Evolutionary conservation across 2,113 vertebrate genomes (phyloP).

Genomic region (Xerus inauris): DNA sequence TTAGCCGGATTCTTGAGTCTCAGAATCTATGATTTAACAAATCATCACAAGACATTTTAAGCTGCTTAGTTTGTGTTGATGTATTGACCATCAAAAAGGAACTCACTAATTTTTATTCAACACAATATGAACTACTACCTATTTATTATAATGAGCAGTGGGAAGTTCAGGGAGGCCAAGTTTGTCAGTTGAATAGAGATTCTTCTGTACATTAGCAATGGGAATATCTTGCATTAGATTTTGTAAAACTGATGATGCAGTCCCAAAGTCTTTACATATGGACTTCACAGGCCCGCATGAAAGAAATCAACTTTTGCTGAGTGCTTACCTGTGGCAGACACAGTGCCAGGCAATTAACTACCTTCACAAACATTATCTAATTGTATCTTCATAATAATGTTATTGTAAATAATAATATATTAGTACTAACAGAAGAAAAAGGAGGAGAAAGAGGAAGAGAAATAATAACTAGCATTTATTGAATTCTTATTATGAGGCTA

Average conservation of each 20-base stretch:
- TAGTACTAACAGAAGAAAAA: background rate
- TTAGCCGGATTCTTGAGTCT: background rate
- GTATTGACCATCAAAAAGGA: background rate
- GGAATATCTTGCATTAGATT: background rate
- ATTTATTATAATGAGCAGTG: background rate
- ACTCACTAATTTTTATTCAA: background rate
- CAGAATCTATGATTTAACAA: background rate
- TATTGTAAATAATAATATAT: background rate
- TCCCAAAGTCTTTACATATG: background rate
- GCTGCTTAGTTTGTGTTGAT: background rate
- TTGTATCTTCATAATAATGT: slow-evolving; percentile 13
- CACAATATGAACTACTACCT: background rate
- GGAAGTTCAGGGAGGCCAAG: background rate
- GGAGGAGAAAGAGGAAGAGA: background rate
- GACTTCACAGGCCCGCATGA: background rate
- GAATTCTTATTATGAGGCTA: background rate
- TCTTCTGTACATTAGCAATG: background rate
- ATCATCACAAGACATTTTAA: background rate
- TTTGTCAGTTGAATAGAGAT: background rate
- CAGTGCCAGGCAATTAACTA: background rate
- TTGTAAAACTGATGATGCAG: background rate
- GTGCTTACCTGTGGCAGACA: background rate
- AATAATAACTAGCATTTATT: slow-evolving; percentile 45
- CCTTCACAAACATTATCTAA: slow-evolving; percentile 20
- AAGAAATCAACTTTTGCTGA: slow-evolving; percentile 38